These are phyloP conservation scores for Neogobius melanostomus DNA, from an alignment of 2,113 vertebrate species.

Conservation along the genomic window DNA sequence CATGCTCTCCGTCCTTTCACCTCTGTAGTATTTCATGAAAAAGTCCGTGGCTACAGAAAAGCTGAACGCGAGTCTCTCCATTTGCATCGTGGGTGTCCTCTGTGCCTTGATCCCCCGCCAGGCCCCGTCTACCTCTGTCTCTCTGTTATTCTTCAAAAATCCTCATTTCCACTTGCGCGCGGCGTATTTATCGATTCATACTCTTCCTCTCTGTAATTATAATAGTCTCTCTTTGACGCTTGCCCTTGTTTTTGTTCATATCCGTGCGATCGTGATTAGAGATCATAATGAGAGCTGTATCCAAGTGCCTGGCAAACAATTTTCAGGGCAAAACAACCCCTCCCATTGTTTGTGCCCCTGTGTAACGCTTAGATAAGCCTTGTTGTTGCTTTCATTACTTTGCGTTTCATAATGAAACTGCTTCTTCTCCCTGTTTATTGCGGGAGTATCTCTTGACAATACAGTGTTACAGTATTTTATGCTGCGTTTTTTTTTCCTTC, in stretches of 20 bases:
- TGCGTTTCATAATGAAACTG: too few species aligned
- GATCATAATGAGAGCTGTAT: background rate
- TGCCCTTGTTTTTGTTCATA: conserved; percentile 17
- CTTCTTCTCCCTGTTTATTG: too few species aligned
- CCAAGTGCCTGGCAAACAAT: conserved; percentile 16
- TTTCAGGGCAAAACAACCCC: conserved; percentile 23
- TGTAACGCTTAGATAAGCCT: too few species aligned
- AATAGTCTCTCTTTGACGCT: background rate
- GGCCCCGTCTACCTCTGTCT: conserved; percentile 22
- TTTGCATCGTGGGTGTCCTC: conserved; percentile 66
- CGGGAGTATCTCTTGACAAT: too few species aligned
- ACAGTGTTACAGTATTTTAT: too few species aligned
- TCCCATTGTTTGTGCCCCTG: background rate
- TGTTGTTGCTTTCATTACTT: too few species aligned
- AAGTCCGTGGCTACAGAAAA: too few species aligned
- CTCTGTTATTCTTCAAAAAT: conserved; percentile 19
- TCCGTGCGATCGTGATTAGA: conserved; percentile 27
- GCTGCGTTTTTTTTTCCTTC: too few species aligned
- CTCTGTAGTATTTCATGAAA: too few species aligned
- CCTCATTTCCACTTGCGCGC: conserved; percentile 27
- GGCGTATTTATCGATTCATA: conserved; percentile 34
- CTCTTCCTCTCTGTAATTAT: conserved; percentile 25
- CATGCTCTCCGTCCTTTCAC: conserved; percentile 8
- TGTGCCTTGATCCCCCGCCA: conserved; percentile 59
- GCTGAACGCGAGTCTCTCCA: conserved; percentile 19